These are phyloP conservation scores for Cyclura pinguis DNA, from an alignment of 2,797 vertebrate genomes.

Conservation along the genomic window DNA sequence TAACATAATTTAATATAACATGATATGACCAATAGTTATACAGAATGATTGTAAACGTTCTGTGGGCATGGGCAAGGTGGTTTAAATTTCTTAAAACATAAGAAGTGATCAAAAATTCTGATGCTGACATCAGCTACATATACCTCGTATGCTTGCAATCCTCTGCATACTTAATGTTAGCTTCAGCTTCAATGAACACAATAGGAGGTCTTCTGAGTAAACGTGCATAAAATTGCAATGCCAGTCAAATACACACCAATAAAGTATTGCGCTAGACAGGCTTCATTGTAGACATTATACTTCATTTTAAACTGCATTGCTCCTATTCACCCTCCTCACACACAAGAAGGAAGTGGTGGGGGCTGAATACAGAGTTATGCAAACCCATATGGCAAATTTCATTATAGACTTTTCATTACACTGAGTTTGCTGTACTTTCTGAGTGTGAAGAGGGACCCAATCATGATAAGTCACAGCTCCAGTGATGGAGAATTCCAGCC, in stretches of 20 bases:
- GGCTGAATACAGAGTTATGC: background rate
- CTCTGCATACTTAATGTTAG: background rate
- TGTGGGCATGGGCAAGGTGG: no score
- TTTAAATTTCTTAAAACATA: background rate
- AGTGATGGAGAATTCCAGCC: no score
- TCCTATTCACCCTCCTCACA: background rate
- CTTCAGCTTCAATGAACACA: background rate
- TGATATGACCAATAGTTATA: background rate
- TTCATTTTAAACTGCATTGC: background rate
- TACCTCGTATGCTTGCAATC: background rate
- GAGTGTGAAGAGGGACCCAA: no score
- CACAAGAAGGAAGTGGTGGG: background rate
- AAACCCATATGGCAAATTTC: background rate
- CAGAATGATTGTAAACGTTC: background rate
- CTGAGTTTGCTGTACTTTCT: background rate
- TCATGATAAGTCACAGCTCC: no score
- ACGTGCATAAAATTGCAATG: no score
- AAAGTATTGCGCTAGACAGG: background rate
- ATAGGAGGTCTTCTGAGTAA: background rate
- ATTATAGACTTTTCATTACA: background rate
- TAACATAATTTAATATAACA: no score
- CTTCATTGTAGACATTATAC: background rate
- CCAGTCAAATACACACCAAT: background rate
- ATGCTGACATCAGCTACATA: background rate
- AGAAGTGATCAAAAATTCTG: background rate